Percentiles rank a stretch among this genome's conserved stretches.
Conservation (phyloP, 2,888 invertebrate genomes). For the Macaria notata region DNA sequence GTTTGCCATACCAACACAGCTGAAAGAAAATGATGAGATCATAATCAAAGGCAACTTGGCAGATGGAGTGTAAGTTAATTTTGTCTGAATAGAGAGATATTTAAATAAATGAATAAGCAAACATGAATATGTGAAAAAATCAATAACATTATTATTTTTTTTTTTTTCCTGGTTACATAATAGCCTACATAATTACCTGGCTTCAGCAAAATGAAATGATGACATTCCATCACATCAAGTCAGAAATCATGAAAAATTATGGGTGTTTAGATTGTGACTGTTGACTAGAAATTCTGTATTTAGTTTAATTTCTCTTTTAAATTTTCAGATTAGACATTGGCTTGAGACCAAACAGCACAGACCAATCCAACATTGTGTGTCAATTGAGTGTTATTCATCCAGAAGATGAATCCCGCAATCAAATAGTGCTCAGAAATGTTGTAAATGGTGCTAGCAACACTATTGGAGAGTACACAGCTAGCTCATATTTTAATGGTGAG, state of each 20-base stretch:
- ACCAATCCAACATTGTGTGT: constrained; percentile 13
- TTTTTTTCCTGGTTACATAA: too few relatives aligned
- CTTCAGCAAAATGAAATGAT: too few relatives aligned
- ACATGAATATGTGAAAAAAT: too few relatives aligned
- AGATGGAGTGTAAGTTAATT: constrained; percentile 20
- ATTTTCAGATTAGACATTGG: constrained; percentile 20
- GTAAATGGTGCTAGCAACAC: constrained; percentile 5
- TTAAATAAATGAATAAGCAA: too few relatives aligned
- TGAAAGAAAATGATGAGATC: constrained; percentile 13
- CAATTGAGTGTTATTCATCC: constrained; percentile 13
- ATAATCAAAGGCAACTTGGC: constrained; percentile 12
- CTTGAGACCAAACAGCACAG: constrained; percentile 9
- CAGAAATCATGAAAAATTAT: too few relatives aligned
- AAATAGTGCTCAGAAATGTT: constrained; percentile 10
- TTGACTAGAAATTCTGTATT: too few relatives aligned
- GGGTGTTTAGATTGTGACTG: too few relatives aligned
- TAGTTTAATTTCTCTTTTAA: too few relatives aligned
- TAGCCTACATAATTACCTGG: too few relatives aligned
- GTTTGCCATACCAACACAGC: constrained; percentile 17
- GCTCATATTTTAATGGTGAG: constrained; percentile 16
- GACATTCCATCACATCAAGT: too few relatives aligned
- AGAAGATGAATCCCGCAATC: constrained; percentile 12
- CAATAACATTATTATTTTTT: too few relatives aligned
- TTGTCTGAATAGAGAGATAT: not conserved
- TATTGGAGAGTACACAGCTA: constrained; percentile 2